Conservation (phyloP, 2,888 invertebrate genomes). For the Branchellion lobata region DNA sequence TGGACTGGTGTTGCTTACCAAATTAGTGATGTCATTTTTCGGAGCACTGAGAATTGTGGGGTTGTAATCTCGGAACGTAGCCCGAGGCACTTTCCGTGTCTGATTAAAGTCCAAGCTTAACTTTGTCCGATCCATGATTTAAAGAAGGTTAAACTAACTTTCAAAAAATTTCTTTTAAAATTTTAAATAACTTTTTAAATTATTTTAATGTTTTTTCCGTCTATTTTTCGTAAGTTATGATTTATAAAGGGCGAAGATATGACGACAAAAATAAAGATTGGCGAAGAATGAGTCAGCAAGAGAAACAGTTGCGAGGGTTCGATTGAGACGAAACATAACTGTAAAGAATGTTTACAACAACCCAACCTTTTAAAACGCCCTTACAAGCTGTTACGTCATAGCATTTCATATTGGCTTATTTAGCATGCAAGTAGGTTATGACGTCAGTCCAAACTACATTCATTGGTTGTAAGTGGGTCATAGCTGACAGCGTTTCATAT, state of each 20-base stretch:
- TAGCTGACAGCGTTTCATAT: conserved; percentile 35
- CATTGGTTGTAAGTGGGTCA: conserved; percentile 35
- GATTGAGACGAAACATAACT: conserved; percentile 11
- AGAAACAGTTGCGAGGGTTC: background rate
- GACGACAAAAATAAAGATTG: background rate
- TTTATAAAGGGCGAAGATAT: background rate
- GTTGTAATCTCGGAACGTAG: conserved; percentile 15
- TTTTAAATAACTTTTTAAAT: background rate
- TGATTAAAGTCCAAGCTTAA: conserved; percentile 37
- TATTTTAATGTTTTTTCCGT: too few species aligned
- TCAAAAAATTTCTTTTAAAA: conserved; percentile 1
- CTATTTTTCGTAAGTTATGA: background rate
- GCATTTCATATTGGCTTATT: background rate
- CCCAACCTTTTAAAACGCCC: conserved; percentile 36
- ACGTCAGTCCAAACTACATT: conserved; percentile 27
- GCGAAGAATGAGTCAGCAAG: conserved; percentile 30
- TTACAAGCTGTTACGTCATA: conserved; percentile 36
- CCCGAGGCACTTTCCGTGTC: conserved; percentile 28
- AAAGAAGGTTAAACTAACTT: background rate
- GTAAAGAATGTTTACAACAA: conserved; percentile 31
- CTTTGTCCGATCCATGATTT: conserved; percentile 39
- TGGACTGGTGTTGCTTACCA: conserved; percentile 12
- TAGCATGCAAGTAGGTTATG: conserved; percentile 26
- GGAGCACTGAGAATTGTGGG: background rate
- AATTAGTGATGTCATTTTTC: background rate